phyloP scores from a whole-genome alignment of 2,888 invertebrate species.

The Argyra leucocephala region DNA sequence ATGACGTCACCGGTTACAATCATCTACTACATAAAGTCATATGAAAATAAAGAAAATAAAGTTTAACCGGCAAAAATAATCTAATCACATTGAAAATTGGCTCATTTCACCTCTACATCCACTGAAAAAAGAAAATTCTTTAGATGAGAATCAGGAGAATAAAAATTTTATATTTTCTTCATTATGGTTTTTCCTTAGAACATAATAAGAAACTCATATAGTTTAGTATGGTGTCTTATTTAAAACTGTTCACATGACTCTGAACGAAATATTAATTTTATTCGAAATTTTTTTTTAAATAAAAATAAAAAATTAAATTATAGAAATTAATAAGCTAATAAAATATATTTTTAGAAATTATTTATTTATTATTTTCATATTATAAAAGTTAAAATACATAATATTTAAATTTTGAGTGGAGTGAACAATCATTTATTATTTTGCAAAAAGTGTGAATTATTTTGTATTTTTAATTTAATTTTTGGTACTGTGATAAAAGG shows the following conservation, averaged over 20 bases:
- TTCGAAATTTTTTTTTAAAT: background rate
- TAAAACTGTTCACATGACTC: constrained; percentile 1
- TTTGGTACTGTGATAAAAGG: too few relatives aligned
- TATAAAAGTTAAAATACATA: too few relatives aligned
- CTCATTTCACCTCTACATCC: too few relatives aligned
- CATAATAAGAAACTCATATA: background rate
- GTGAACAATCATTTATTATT: too few relatives aligned
- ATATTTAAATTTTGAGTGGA: too few relatives aligned
- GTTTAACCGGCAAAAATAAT: background rate
- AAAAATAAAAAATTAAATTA: background rate
- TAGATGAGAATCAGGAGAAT: too few relatives aligned
- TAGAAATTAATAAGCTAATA: background rate
- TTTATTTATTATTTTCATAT: too few relatives aligned
- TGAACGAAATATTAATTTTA: background rate
- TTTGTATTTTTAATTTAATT: too few relatives aligned
- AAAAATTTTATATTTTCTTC: background rate
- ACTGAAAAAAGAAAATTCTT: too few relatives aligned
- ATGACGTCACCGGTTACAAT: too few relatives aligned
- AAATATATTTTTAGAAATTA: background rate
- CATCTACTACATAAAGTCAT: too few relatives aligned
- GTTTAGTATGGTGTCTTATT: background rate
- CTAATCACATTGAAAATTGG: background rate
- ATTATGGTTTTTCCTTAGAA: background rate
- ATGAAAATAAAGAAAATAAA: background rate
- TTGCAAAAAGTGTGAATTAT: too few relatives aligned